Percentiles rank a stretch among this genome's conserved stretches.
Conservation (phyloP, 1,140 invertebrate genomes). For the Conus betulinus region DNA sequence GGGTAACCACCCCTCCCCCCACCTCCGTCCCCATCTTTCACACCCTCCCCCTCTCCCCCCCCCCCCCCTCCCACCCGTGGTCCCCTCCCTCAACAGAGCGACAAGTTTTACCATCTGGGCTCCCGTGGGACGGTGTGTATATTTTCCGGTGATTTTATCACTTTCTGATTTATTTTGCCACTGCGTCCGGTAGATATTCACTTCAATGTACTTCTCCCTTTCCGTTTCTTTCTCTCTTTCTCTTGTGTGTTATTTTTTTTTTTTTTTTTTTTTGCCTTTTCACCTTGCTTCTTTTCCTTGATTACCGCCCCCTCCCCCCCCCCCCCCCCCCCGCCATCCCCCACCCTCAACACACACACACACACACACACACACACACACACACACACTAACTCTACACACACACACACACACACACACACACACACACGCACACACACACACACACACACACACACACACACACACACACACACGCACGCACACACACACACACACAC, state of each 20-base stretch:
- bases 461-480: no score
- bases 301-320: no score
- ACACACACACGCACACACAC: no score
- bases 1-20: conserved; percentile 11
- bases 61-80: not conserved
- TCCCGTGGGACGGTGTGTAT: conserved; percentile 7
- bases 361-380: no score
- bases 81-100: not conserved
- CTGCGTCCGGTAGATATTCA: conserved; percentile 30
- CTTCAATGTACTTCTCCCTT: not conserved
- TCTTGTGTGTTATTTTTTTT: not conserved
- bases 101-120: conserved; percentile 28
- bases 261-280: not conserved
- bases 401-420: no score
- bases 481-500: no score
- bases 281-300: not conserved
- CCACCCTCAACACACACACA: no score
- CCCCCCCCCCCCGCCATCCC: no score
- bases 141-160: conserved; percentile 23
- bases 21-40: not conserved
- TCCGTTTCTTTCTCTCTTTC: not conserved
- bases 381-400: no score
- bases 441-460: no score
- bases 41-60: not conserved
- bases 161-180: conserved; percentile 25